Conservation (phyloP, 2,113 vertebrate genomes). For the Seriola rivoliana region DNA sequence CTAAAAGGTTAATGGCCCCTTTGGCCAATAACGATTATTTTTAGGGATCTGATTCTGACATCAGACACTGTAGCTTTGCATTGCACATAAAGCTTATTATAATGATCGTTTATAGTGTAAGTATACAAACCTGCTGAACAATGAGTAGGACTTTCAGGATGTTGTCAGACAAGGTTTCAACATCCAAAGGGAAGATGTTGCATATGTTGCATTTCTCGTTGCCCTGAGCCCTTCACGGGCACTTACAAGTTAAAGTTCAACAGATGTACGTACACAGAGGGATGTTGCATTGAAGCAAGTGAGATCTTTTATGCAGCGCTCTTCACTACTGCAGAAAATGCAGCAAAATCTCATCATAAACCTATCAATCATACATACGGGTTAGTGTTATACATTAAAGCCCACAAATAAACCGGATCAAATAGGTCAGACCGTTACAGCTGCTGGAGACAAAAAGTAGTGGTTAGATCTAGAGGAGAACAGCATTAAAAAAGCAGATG, state of each 20-base stretch:
- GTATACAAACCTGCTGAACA: conserved; percentile 49
- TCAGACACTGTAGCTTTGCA: conserved; percentile 53
- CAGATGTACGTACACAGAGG: conserved; percentile 42
- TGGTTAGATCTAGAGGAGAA: conserved; percentile 47
- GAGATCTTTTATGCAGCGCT: conserved; percentile 46
- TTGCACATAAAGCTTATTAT: conserved; percentile 55
- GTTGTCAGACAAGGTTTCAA: conserved; percentile 46
- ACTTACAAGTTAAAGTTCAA: conserved; percentile 59
- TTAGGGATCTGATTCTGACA: conserved; percentile 38
- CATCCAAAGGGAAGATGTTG: conserved; percentile 65
- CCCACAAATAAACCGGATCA: conserved; percentile 38
- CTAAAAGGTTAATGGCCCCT: conserved; percentile 46
- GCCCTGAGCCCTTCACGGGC: conserved; percentile 67
- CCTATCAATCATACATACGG: conserved; percentile 34
- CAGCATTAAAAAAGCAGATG: conserved; percentile 49
- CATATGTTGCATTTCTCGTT: conserved; percentile 75
- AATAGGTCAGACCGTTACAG: conserved; percentile 19
- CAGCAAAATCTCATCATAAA: conserved; percentile 49
- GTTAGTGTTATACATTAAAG: conserved; percentile 54
- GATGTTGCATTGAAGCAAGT: conserved; percentile 41
- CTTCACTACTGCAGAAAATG: conserved; percentile 55
- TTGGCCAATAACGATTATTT: conserved; percentile 51
- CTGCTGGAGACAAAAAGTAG: conserved; percentile 51
- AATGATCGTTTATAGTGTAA: conserved; percentile 35
- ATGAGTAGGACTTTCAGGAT: conserved; percentile 43